Percentiles rank a stretch among this genome's conserved stretches.
Evolutionary conservation across 2,113 vertebrate species (phyloP).

Genomic region (Pygoscelis adeliae): DNA sequence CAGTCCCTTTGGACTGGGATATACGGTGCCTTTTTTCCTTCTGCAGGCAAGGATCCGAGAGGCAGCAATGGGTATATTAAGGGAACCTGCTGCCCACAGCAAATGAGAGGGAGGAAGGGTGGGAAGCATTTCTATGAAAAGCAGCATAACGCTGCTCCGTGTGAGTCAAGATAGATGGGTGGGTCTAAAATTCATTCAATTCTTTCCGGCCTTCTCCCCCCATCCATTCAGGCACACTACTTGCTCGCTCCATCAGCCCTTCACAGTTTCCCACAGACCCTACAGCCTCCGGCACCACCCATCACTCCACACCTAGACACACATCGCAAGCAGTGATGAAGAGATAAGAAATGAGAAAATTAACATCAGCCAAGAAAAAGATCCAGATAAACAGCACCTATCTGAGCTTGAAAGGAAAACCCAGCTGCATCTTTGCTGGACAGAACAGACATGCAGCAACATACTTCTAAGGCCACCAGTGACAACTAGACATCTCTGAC

Average conservation of each 20-base stretch:
- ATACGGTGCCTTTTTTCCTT: background rate
- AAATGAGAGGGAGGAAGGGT: background rate
- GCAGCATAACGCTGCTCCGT: background rate
- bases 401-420: background rate
- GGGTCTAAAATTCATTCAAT: background rate
- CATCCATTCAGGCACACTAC: background rate
- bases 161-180: background rate
- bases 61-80: background rate
- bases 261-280: background rate
- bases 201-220: background rate
- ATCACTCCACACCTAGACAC: background rate
- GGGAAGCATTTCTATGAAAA: background rate
- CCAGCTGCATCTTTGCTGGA: background rate
- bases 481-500: conserved; percentile 15
- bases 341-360: background rate
- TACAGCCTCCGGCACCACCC: background rate
- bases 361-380: background rate
- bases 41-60: background rate
- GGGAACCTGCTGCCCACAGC: background rate
- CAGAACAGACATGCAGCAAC: background rate
- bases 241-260: background rate
- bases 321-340: background rate
- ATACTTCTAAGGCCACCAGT: background rate
- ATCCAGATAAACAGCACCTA: background rate
- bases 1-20: background rate